These are phyloP conservation scores for Colletes gigas DNA, from an alignment of 1,140 invertebrate species.

Conservation along the genomic window DNA sequence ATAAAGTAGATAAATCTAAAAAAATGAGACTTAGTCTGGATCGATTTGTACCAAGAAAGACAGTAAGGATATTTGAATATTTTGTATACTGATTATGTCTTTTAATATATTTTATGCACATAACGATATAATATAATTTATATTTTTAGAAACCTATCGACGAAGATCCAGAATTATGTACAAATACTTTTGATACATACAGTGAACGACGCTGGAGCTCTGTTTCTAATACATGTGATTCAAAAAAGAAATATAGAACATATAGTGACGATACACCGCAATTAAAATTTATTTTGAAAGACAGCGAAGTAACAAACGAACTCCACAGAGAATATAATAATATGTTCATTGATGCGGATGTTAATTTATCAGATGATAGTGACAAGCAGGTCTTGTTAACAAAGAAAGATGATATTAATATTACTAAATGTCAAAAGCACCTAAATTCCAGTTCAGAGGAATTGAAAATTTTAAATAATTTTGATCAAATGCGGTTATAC, in stretches of 20 bases:
- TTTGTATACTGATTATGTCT: not conserved
- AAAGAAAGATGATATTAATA: slow-evolving; percentile 32
- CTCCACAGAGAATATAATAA: slow-evolving; percentile 64
- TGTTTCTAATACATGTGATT: slow-evolving; percentile 59
- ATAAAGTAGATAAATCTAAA: slow-evolving; percentile 76
- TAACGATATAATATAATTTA: slow-evolving; percentile 10
- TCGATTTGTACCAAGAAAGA: slow-evolving; percentile 71
- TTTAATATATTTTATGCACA: not conserved
- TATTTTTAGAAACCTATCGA: slow-evolving; percentile 68
- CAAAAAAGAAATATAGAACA: slow-evolving; percentile 65
- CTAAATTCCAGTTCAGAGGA: slow-evolving; percentile 44
- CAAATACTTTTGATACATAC: slow-evolving; percentile 54
- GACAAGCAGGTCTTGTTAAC: slow-evolving; percentile 54
- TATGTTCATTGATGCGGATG: slow-evolving; percentile 73
- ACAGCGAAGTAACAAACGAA: slow-evolving; percentile 55
- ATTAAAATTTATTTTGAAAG: slow-evolving; percentile 53
- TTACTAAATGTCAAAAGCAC: slow-evolving; percentile 32
- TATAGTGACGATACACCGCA: slow-evolving; percentile 62
- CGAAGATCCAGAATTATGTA: slow-evolving; percentile 52
- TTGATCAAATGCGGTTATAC: slow-evolving; percentile 13
- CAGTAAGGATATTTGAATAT: slow-evolving; percentile 58
- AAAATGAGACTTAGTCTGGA: slow-evolving; percentile 76
- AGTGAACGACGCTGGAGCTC: slow-evolving; percentile 76
- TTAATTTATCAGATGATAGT: slow-evolving; percentile 76
- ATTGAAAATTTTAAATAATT: slow-evolving; percentile 28